Conservation (phyloP, 2,113 vertebrate species). For the Recurvirostra avosetta region DNA sequence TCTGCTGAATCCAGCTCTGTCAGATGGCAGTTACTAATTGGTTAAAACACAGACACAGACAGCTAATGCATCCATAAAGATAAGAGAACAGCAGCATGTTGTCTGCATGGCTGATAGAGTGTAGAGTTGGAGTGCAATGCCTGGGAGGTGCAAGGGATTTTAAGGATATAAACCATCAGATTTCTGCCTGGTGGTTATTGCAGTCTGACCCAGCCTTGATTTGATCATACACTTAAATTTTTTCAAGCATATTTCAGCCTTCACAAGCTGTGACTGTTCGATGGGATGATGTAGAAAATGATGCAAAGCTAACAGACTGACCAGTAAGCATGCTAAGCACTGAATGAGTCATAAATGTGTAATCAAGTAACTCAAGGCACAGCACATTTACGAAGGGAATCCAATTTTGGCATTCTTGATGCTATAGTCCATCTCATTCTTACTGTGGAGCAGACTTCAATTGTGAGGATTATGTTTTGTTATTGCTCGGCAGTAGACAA, state of each 20-base stretch:
- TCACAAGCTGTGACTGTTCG: background rate
- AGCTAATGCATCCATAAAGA: background rate
- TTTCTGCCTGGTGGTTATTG: background rate
- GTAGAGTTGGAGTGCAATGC: background rate
- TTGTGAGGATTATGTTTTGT: background rate
- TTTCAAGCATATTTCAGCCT: background rate
- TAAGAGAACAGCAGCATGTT: background rate
- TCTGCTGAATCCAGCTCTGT: background rate
- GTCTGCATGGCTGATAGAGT: fast-evolving
- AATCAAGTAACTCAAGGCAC: background rate
- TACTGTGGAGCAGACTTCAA: background rate
- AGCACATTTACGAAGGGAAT: background rate
- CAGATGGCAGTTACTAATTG: background rate
- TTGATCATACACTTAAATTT: background rate
- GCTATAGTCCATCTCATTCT: background rate
- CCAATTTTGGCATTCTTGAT: background rate
- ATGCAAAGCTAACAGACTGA: background rate
- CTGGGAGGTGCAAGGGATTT: background rate
- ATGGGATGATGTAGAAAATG: background rate
- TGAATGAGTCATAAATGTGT: background rate
- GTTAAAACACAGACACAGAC: background rate
- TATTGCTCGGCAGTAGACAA: background rate
- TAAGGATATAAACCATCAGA: background rate
- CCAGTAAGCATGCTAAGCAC: background rate
- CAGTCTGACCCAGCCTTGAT: background rate